phyloP scores from a whole-genome alignment of 2,888 invertebrate species.

The Ormyrus rosae region DNA sequence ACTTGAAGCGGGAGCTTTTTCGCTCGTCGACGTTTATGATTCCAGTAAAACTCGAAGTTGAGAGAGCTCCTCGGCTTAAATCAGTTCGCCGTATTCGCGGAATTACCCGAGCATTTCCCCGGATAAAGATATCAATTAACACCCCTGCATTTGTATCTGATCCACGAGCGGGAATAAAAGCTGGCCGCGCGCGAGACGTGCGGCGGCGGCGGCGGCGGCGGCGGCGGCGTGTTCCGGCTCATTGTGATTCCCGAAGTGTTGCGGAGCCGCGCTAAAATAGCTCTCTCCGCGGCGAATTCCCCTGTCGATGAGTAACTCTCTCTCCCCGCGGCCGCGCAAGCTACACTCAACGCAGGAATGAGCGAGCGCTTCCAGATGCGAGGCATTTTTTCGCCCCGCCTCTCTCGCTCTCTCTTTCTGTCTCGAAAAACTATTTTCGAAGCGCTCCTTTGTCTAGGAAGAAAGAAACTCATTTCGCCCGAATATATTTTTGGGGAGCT shows the following conservation, averaged over 20 bases:
- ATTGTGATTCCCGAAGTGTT: conserved; percentile 1
- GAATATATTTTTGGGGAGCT: too few relatives aligned
- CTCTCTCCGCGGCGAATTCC: background rate
- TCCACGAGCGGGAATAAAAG: too few relatives aligned
- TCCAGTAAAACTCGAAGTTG: too few relatives aligned
- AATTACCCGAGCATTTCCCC: too few relatives aligned
- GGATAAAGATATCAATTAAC: too few relatives aligned
- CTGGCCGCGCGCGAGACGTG: background rate
- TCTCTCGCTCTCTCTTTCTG: background rate
- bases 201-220: background rate
- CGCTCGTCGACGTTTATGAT: too few relatives aligned
- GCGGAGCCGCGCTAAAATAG: conserved; percentile 33
- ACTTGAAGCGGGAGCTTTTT: too few relatives aligned
- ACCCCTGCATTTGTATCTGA: too few relatives aligned
- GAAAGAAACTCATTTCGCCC: too few relatives aligned
- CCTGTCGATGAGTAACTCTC: conserved; percentile 25
- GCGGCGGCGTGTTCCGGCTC: background rate
- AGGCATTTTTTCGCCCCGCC: conserved; percentile 5
- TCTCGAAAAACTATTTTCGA: conserved; percentile 17
- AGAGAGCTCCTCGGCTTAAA: too few relatives aligned
- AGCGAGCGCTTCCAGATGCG: conserved; percentile 37
- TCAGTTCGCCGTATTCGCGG: too few relatives aligned
- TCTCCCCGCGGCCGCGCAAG: background rate
- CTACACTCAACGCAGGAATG: background rate
- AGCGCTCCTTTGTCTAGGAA: conserved; percentile 10